These are phyloP conservation scores for Leptopilina myrica DNA, from an alignment of 2,888 invertebrate species.

Conservation along the genomic window DNA sequence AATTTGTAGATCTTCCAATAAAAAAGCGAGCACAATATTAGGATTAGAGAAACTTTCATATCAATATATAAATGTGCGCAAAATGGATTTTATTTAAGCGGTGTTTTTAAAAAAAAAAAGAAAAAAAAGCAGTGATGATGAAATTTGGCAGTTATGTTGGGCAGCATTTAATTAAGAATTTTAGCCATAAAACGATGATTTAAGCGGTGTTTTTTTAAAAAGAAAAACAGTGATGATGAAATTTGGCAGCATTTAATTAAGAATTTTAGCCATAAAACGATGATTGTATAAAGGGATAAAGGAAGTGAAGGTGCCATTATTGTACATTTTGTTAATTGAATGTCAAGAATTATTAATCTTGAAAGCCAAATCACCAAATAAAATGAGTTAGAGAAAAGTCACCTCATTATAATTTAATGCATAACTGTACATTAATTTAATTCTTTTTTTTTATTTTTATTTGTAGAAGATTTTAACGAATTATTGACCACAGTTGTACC, in stretches of 20 bases:
- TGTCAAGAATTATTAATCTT: conserved; percentile 21
- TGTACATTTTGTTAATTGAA: conserved; percentile 50
- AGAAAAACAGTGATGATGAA: background rate
- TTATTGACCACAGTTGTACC: conserved; percentile 29
- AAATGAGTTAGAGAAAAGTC: background rate
- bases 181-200: conserved; percentile 47
- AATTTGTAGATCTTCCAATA: conserved; percentile 31
- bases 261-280: conserved; percentile 51
- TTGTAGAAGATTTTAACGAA: background rate
- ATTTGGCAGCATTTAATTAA: conserved; percentile 51
- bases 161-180: conserved; percentile 54
- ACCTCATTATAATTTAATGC: conserved; percentile 33
- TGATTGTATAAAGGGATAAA: conserved; percentile 58
- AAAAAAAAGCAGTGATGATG: background rate
- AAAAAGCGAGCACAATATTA: conserved; percentile 28
- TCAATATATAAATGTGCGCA: conserved; percentile 15
- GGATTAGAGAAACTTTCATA: conserved; percentile 35
- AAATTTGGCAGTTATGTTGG: conserved; percentile 49
- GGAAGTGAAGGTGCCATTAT: conserved; percentile 64
- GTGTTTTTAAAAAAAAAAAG: background rate
- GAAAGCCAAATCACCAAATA: conserved; percentile 41
- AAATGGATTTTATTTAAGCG: conserved; percentile 24
- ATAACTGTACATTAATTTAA: conserved; percentile 41
- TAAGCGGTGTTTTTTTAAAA: conserved; percentile 10
- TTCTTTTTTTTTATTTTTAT: background rate